Evolutionary conservation across 2,113 vertebrate species (phyloP).

Genomic region (Pimephales promelas): DNA sequence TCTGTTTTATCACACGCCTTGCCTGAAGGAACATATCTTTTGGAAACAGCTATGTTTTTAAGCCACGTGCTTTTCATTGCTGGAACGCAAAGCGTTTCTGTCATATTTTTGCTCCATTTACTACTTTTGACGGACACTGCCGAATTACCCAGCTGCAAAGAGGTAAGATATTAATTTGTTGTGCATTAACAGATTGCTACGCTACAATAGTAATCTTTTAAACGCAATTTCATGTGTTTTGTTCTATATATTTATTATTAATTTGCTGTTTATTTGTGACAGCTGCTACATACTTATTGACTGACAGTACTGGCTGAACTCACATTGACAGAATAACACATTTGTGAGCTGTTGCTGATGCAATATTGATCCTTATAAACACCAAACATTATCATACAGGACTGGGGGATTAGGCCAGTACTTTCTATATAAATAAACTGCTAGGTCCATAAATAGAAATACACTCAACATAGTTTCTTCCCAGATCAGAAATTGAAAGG

Average conservation of each 20-base stretch:
- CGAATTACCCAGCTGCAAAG: constrained; percentile 78
- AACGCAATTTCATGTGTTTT: neutral
- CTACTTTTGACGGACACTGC: constrained; percentile 55
- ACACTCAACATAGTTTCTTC: neutral
- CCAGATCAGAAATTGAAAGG: too few species aligned
- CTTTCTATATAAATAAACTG: neutral
- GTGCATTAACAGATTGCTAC: neutral
- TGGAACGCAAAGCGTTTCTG: constrained; percentile 9
- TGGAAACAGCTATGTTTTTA: neutral
- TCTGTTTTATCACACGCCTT: neutral
- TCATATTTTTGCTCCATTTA: constrained; percentile 58
- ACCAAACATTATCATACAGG: neutral
- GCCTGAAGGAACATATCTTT: neutral
- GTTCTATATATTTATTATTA: neutral
- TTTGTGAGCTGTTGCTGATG: neutral
- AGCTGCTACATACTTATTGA: neutral
- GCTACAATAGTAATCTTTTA: neutral
- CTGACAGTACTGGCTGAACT: neutral
- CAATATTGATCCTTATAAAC: neutral
- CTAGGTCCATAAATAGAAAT: neutral
- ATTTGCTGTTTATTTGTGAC: neutral
- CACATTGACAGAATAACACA: neutral
- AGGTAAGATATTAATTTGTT: constrained; percentile 67
- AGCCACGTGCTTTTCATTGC: neutral
- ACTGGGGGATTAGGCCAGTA: neutral